Base-by-base conservation (phyloP, 2,888 invertebrate species). In the Myopa testacea region DNA sequence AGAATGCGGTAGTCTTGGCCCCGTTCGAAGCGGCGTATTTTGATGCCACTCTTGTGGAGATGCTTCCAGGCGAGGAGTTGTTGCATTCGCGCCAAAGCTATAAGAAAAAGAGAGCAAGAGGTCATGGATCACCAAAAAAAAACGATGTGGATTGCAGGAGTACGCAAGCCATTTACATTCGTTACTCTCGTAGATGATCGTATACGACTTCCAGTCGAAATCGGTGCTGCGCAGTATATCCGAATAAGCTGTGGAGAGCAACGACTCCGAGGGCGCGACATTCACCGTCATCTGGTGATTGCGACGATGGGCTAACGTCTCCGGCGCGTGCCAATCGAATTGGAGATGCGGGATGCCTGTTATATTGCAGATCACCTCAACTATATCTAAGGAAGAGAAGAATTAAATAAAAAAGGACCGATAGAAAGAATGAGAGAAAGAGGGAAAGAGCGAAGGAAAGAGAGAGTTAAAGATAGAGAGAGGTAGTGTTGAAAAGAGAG, bases 111-210 rank as follows among this genome's bases (percentile, higher is more conserved):
- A 45, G 45, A 45, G 45, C 45, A 10, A 45, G 45, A 45, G 26
- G 2, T 26, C 26, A 26, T 26, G 26, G 26, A 26, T 26, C 26
- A 26, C 26, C 26, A 26, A 50, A 68, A n/a, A 45, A 6, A 45
- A 45, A 8, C 40, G 10, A 45, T 45, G 10, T 16, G 58, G 58
- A 58, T 12, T n/a, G 12, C 8, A 37, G 14, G 16, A 4, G 12
- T 67, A 67, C 26, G 38, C 5, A 12, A 67, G 37, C n/a, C 8
- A 85, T 84, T 82, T 83, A 92, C 95, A 95, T 86, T 94, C 93
- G 86, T 94, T 93, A 86, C 93, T 93, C 89, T 97, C 96, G 87
- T 96, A 96, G 78, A 96, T 92, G 69, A 95, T 93, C 16, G 95
- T 94, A 85, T 95, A 96, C 79, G 92, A 92, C 83, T 93, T 93